Conservation (phyloP, 2,888 invertebrate species). For the Conchocele bisecta region DNA sequence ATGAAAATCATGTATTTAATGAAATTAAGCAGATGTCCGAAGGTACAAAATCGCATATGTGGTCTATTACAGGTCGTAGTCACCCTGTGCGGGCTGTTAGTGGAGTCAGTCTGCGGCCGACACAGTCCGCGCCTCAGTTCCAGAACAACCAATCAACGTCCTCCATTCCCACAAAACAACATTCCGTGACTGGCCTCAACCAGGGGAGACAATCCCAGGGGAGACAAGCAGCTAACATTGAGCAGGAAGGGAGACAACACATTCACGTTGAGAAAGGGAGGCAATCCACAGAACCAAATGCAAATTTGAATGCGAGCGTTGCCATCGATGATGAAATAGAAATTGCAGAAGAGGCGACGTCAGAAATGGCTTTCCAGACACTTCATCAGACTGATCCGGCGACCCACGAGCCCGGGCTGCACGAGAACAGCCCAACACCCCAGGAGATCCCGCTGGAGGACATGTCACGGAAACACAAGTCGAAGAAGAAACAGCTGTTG, state of each 20-base stretch:
- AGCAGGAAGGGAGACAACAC: neutral
- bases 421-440: slow-evolving; percentile 52
- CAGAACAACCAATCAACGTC: too few species aligned
- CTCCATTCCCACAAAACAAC: too few species aligned
- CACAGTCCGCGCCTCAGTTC: slow-evolving; percentile 10
- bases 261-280: slow-evolving; percentile 42
- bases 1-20: too few species aligned
- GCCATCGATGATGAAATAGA: slow-evolving; percentile 58
- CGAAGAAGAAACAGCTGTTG: slow-evolving; percentile 44
- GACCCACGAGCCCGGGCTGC: slow-evolving; percentile 52
- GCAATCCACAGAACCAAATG: slow-evolving; percentile 10
- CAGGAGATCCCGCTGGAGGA: slow-evolving; percentile 82
- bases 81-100: slow-evolving; percentile 67
- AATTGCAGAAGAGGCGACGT: slow-evolving; percentile 76
- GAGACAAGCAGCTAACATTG: too few species aligned
- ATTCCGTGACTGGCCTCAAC: too few species aligned
- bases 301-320: neutral
- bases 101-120: slow-evolving; percentile 28
- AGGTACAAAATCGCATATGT: too few species aligned
- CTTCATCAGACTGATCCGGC: slow-evolving; percentile 68
- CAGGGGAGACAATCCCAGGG: too few species aligned
- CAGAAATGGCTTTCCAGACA: slow-evolving; percentile 77
- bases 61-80: slow-evolving; percentile 69
- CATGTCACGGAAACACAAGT: slow-evolving; percentile 71
- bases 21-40: too few species aligned